Percentiles rank a stretch among this genome's conserved stretches.
These are phyloP conservation scores for Pherbina coryleti DNA, from an alignment of 2,888 invertebrate species.

Conservation along the genomic window DNA sequence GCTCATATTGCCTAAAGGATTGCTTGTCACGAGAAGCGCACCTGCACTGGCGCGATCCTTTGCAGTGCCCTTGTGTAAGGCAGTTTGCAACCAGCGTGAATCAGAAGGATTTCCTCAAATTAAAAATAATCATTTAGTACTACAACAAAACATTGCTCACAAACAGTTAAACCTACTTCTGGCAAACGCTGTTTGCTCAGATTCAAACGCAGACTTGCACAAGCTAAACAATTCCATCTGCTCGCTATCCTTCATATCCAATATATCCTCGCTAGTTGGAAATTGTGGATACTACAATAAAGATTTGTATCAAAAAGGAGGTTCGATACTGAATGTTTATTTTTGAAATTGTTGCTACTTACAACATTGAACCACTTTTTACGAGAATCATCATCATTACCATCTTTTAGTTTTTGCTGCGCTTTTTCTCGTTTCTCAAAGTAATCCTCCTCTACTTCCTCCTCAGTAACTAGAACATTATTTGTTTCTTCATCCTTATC, in stretches of 20 bases:
- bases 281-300: constrained; percentile 59
- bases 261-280: constrained; percentile 57
- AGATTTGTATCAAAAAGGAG: neutral
- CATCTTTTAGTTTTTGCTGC: constrained; percentile 48
- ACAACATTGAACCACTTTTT: constrained; percentile 67
- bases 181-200: constrained; percentile 56
- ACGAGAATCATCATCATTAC: constrained; percentile 54
- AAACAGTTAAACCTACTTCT: constrained; percentile 57
- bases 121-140: neutral
- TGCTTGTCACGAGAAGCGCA: constrained; percentile 67
- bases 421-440: constrained; percentile 51
- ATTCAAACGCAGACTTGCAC: constrained; percentile 63
- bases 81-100: constrained; percentile 68
- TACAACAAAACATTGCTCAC: neutral
- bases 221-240: constrained; percentile 62
- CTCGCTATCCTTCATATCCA: constrained; percentile 67
- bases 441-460: constrained; percentile 52
- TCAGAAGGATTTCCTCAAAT: constrained; percentile 65
- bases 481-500: constrained; percentile 37
- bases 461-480: constrained; percentile 20
- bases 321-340: neutral
- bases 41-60: constrained; percentile 69
- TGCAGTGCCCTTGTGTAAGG: constrained; percentile 68
- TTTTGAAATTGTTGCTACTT: constrained; percentile 42
- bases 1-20: constrained; percentile 66